Base-by-base conservation (phyloP, 1,140 invertebrate genomes). In the Fopius arisanus region DNA sequence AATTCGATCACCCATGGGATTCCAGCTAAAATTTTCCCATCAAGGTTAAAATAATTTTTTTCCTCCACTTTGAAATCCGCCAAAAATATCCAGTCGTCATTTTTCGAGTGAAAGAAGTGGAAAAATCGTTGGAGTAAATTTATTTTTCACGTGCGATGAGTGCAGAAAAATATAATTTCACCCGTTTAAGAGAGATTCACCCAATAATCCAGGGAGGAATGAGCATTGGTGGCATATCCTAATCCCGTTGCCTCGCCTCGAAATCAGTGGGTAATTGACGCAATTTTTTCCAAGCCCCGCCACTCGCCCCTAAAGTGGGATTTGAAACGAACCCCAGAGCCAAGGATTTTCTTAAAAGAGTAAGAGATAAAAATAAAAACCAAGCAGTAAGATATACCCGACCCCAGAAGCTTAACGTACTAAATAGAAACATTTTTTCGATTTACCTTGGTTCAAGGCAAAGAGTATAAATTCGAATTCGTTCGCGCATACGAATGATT, bases 191-290 rank as follows among this genome's bases (percentile, higher is more conserved):
- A 43, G 43, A 41, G 10, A 59, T 29, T 37, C 9, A 16, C 63
- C 62, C 51, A 74, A 77, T 77, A 77, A 74, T 80, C 78, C 77
- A 76, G 21, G 23, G 79, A 82, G 79, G 77, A 79, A 86, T 86
- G 80, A 83, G 78, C 78, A 79, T 78, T 83, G 78, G 82, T 75
- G 83, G 84, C 77, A 77, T 78, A 79, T 63, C 75, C 79, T 86
- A 86, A 87, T 84, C 85, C 82, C 66, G 54, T 74, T 83, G 86
- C 43, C 43, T 81, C 75, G 79, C 82, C 82, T 81, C 78, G 78
- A 85, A 87, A 87, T 86, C 85, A 85, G 81, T 83, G 82, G 82
- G 82, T 87, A 88, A 88, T 88, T 87, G 86, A 86, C 84, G 86
- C 85, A 82, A 86, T 86, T 86, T 84, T 82, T 84, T 78, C 33